Percentiles rank a stretch among this genome's conserved stretches.
Conservation (phyloP, 1,140 invertebrate genomes). For the Phortica variegata region DNA sequence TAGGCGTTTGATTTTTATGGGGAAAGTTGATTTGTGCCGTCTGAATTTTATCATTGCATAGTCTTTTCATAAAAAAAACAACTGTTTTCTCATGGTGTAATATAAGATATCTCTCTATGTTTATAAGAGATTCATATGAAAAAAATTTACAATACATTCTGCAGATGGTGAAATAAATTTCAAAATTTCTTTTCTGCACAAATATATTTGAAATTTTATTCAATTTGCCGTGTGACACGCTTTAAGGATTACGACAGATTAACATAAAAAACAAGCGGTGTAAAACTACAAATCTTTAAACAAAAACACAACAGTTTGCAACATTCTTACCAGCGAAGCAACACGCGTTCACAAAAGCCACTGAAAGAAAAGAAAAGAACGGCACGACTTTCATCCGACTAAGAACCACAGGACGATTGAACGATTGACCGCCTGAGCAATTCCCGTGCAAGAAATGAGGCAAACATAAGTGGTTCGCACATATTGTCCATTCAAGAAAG, state of each 20-base stretch:
- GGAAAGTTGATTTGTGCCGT: no score
- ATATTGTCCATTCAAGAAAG: constrained; percentile 27
- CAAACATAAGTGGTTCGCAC: constrained; percentile 40
- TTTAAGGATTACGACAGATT: constrained; percentile 51
- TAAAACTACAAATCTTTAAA: constrained; percentile 34
- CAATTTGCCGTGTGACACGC: constrained; percentile 50
- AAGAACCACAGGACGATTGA: constrained; percentile 11
- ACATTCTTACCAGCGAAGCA: constrained; percentile 23
- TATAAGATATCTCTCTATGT: no score
- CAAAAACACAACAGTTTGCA: constrained; percentile 28
- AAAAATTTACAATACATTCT: no score
- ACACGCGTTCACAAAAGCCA: constrained; percentile 17
- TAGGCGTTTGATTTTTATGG: no score
- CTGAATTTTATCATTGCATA: no score
- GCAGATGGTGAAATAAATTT: no score
- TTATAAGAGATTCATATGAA: no score
- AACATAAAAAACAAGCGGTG: constrained; percentile 29
- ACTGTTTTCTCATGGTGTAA: no score
- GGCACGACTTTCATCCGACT: constrained; percentile 31
- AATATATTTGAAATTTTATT: constrained; percentile 20
- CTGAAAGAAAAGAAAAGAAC: constrained; percentile 4
- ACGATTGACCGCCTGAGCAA: constrained; percentile 8
- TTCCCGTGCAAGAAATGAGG: constrained; percentile 5
- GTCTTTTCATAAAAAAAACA: no score
- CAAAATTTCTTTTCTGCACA: constrained; percentile 1